A percentile compares a stretch with the other conserved stretches of the same genome.
phyloP scores from a whole-genome alignment of 2,113 vertebrate species.

The Fregata magnificens region DNA sequence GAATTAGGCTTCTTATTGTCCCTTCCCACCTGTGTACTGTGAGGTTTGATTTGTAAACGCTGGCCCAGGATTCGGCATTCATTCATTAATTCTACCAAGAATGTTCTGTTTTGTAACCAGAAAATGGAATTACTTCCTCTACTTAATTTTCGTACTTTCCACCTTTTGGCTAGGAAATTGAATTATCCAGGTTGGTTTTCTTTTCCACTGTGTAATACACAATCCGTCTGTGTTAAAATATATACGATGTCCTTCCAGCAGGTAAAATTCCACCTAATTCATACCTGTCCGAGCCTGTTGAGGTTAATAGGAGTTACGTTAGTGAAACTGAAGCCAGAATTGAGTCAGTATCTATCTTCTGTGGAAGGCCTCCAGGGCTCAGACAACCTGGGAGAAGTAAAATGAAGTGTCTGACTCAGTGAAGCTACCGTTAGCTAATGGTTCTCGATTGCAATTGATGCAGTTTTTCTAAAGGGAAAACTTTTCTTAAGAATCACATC shows the following conservation, averaged over 20 bases:
- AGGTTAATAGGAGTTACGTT: not conserved
- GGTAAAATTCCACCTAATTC: not conserved
- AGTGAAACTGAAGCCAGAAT: not conserved
- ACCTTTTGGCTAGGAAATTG: not conserved
- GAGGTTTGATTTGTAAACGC: not conserved
- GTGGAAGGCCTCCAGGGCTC: not conserved
- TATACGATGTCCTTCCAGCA: not conserved
- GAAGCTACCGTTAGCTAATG: not conserved
- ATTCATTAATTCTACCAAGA: slow-evolving; percentile 51
- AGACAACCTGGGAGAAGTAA: not conserved
- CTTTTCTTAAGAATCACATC: not conserved
- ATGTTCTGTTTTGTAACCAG: slow-evolving; percentile 21
- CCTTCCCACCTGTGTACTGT: not conserved
- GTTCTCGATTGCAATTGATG: not conserved
- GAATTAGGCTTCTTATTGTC: not conserved
- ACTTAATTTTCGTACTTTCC: slow-evolving; percentile 23
- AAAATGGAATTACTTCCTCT: slow-evolving; percentile 5
- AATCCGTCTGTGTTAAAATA: not conserved
- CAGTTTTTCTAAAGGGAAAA: not conserved
- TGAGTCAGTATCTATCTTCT: not conserved
- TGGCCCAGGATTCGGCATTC: not conserved
- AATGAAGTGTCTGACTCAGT: not conserved
- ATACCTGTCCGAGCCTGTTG: not conserved
- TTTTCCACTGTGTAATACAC: not conserved
- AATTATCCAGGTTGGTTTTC: not conserved